Base-by-base conservation (phyloP, 2,888 invertebrate genomes). In the Napeogenes inachia region DNA sequence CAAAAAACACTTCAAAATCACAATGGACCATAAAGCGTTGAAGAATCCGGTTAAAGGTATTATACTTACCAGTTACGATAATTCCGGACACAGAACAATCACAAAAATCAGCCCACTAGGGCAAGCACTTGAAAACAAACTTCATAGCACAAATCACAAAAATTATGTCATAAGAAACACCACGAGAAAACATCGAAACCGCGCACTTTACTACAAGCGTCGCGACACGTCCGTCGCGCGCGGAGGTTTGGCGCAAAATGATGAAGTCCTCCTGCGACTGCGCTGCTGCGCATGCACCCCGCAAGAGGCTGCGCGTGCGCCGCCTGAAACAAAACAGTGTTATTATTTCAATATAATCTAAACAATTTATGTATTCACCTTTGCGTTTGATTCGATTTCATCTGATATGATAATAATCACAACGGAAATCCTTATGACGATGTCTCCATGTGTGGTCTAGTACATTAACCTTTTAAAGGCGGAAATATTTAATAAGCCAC, bases 241-340 rank as follows among this genome's bases (percentile, higher is more conserved):
- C 82, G 78, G 88, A 87, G 88, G 79, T 79, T 86, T 75, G 77
- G 80, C 89, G 87, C 89, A 85, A 81, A 89, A 78, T 89, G 84
- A 71, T 68, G 70, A 65, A 54, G 2, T 42, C 38, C 45, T 4
- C 57, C 63, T 30, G 35, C 33, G 56, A 21, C 21, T 33, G 57
- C n/a, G 57, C 56, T 64, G 21, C 21, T 57, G 58, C 57, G 53
- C 64, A 42, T 42, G 63, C 61, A 57, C 67, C 64, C 67, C 53
- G 62, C 62, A 56, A 62, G 64, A 69, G 65, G 67, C 71, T 72
- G 75, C 73, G 73, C 70, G 62, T 62, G 69, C 74, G 73, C 64
- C 62, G 57, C 13, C 60, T 60, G 53, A 47, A 63, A 57, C 55
- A 6, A 61, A 60, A 62, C 56, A 56, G 38, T 42, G 38, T 50